These are phyloP conservation scores for Chloebia gouldiae DNA, from an alignment of 2,113 vertebrate genomes.

Conservation along the genomic window DNA sequence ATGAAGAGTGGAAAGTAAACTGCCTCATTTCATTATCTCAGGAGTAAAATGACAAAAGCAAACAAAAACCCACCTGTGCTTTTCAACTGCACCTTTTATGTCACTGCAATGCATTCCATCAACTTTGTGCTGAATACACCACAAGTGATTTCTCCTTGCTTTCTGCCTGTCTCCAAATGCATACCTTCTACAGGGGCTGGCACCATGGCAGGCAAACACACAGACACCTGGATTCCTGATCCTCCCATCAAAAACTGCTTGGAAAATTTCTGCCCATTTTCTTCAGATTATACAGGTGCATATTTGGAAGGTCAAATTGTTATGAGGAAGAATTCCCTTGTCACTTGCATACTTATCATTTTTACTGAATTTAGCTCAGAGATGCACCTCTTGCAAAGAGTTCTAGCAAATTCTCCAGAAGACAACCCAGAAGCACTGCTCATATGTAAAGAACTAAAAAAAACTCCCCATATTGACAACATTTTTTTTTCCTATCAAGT, in stretches of 20 bases:
- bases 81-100: not conserved
- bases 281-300: not conserved
- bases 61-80: constrained; percentile 21
- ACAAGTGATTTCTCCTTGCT: not conserved
- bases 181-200: not conserved
- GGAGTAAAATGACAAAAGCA: not conserved
- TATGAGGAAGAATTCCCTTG: not conserved
- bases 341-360: not conserved
- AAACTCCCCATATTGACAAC: not conserved
- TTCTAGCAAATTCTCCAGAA: not conserved
- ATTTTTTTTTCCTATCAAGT: not conserved
- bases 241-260: not conserved
- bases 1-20: not conserved
- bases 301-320: not conserved
- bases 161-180: not conserved
- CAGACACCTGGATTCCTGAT: not conserved
- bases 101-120: not conserved
- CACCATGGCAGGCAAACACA: not conserved
- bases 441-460: not conserved
- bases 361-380: not conserved
- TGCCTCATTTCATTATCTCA: not conserved
- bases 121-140: not conserved
- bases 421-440: not conserved
- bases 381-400: not conserved
- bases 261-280: not conserved